Evolutionary conservation across 1,140 invertebrate species (phyloP).

Genomic region (Philaenus spumarius): DNA sequence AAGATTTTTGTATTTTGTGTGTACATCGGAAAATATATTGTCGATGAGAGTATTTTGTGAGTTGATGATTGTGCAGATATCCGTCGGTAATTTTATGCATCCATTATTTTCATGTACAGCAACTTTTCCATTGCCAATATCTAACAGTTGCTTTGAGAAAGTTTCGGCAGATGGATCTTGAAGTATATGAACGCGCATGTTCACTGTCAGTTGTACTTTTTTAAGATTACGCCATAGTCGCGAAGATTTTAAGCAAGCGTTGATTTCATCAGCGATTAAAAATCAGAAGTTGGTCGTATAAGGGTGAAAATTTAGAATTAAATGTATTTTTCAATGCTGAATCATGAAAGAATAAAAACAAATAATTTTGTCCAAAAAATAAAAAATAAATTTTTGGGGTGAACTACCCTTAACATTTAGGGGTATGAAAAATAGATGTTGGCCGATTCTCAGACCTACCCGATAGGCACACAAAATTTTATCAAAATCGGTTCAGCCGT

Average conservation of each 20-base stretch:
- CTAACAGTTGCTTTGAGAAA: neutral
- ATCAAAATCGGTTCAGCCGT: too few relatives aligned
- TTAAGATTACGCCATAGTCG: constrained; percentile 35
- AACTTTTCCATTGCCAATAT: neutral
- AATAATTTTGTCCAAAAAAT: too few relatives aligned
- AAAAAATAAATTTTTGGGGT: too few relatives aligned
- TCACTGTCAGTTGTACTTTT: neutral
- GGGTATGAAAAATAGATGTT: too few relatives aligned
- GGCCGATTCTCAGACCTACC: too few relatives aligned
- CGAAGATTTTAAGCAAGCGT: constrained; percentile 41
- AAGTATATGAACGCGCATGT: constrained; percentile 3
- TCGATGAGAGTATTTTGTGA: neutral
- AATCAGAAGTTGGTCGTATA: too few relatives aligned
- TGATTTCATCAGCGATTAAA: constrained; percentile 35
- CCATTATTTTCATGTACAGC: neutral
- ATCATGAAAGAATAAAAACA: too few relatives aligned
- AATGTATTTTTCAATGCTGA: too few relatives aligned
- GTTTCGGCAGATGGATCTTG: constrained; percentile 21
- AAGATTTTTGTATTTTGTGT: constrained; percentile 1
- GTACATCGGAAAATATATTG: neutral
- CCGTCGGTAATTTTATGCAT: neutral
- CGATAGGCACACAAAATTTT: too few relatives aligned
- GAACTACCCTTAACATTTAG: too few relatives aligned
- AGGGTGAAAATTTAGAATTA: too few relatives aligned
- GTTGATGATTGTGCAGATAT: neutral